Evolutionary conservation across 2,797 vertebrate species (phyloP).

Genomic region (Liasis olivaceus): DNA sequence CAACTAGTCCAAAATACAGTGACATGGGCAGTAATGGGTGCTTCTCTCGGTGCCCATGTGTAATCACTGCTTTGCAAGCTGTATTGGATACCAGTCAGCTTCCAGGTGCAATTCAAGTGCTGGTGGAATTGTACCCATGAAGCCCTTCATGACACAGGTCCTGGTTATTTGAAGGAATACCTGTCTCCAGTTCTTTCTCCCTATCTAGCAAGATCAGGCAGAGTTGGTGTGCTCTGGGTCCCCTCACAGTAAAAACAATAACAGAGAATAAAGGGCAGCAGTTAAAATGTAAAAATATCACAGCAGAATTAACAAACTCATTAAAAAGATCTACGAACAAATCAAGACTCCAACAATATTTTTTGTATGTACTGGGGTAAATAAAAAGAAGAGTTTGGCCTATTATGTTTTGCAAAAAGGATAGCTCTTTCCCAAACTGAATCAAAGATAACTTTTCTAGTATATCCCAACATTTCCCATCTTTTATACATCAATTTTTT

Average conservation of each 20-base stretch:
- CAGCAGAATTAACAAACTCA: background rate
- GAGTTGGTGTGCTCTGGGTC: background rate
- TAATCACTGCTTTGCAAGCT: too few species aligned
- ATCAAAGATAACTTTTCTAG: background rate
- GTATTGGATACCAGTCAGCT: too few species aligned
- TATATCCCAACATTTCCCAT: background rate
- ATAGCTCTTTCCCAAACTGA: background rate
- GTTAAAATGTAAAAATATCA: background rate
- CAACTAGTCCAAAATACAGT: too few species aligned
- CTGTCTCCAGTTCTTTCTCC: background rate
- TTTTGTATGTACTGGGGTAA: background rate
- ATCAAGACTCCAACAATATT: background rate
- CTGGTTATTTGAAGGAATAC: background rate
- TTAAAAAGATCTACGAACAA: background rate
- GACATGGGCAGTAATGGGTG: too few species aligned
- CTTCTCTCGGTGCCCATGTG: too few species aligned
- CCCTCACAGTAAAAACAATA: background rate
- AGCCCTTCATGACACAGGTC: background rate
- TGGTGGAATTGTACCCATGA: background rate
- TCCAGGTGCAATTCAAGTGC: too few species aligned
- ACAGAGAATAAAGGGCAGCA: background rate
- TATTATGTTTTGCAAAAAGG: background rate
- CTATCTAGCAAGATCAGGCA: background rate
- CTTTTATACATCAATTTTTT: background rate
- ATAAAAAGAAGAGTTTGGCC: background rate